These are phyloP conservation scores for Apeira syringaria DNA, from an alignment of 2,888 invertebrate genomes.

Conservation along the genomic window DNA sequence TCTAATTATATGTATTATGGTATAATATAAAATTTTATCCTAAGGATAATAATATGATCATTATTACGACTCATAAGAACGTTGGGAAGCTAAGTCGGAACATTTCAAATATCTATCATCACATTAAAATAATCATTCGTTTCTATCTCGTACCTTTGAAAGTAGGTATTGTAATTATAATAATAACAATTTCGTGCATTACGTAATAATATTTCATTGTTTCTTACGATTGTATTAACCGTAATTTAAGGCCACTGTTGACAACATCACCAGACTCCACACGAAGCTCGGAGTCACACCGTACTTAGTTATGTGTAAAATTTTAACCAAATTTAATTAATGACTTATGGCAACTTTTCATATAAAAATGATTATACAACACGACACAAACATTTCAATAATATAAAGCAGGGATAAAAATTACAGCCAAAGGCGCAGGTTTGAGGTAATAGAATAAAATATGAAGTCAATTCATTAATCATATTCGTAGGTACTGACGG, in stretches of 20 bases:
- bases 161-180: slow-evolving; percentile 82
- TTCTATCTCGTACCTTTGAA: slow-evolving; percentile 81
- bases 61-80: slow-evolving; percentile 76
- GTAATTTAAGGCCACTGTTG: slow-evolving; percentile 80
- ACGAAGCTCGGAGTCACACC: slow-evolving; percentile 66
- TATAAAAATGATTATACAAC: slow-evolving; percentile 64
- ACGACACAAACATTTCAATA: slow-evolving; percentile 74
- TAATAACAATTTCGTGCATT: slow-evolving; percentile 82
- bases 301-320: slow-evolving; percentile 78
- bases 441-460: slow-evolving; percentile 80
- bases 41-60: slow-evolving; percentile 81
- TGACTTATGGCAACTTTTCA: slow-evolving; percentile 56
- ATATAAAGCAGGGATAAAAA: slow-evolving; percentile 79
- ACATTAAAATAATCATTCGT: slow-evolving; percentile 80
- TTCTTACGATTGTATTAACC: slow-evolving; percentile 82
- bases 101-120: slow-evolving; percentile 81
- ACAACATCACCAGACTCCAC: slow-evolving; percentile 63
- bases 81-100: slow-evolving; percentile 75
- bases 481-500: slow-evolving; percentile 78
- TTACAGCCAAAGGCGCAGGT: slow-evolving; percentile 79
- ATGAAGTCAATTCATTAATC: slow-evolving; percentile 83
- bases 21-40: slow-evolving; percentile 81
- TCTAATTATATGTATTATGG: slow-evolving; percentile 80
- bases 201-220: slow-evolving; percentile 82
- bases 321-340: slow-evolving; percentile 72